Evolutionary conservation across 1,140 invertebrate genomes (phyloP), one percentile per base, ranked within the genome.

Genomic region (Drosophila lacteicornis): DNA sequence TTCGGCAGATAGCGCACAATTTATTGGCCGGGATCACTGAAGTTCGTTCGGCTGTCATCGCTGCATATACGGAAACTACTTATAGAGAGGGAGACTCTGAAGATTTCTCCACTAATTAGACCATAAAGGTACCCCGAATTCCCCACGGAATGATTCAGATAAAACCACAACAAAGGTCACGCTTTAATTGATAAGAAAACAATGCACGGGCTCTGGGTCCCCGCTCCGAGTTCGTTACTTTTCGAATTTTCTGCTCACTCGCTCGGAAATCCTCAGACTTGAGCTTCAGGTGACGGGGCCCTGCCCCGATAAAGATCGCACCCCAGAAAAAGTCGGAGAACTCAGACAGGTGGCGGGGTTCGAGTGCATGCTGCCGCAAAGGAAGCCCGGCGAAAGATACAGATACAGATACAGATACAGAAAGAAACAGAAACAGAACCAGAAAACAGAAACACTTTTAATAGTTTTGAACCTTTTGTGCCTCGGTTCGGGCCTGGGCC

Each of bases 111-210:
- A 79, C 84, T 88, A 90, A 88, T 88, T 90, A 90, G 85, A 88
- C 84, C 85, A 90, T 88, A 84, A 90, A 88, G 81, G 74, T 58
- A 53, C 25, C 73, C 73, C 80, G 80, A 87, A 85, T 86, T 85
- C 75, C 62, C 82, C 27, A 40, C 40, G 15, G 6, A 58, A 25
- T 45, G 75, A 78, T 78, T 78, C 60, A 79, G 80, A 87, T 87
- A 73, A 88, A 90, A 81, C 84, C 84, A 88, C 84, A 88, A 88
- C 85, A 88, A 88, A 88, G 84, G 84, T 90, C 84, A 88, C 84
- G 85, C 84, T 88, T 88, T 88, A 90, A 88, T 88, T 88, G 84
- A 88, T 88, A 88, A 88, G 85, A 87, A 87, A 90, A 88, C 76
- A 90, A 75, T 84, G 78, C 65, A 36, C 43, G 51, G 51, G 59